Percentiles rank a stretch among this genome's conserved stretches.
These are phyloP conservation scores for Marisa cornuarietis DNA, from an alignment of 1,140 invertebrate species.

Conservation along the genomic window DNA sequence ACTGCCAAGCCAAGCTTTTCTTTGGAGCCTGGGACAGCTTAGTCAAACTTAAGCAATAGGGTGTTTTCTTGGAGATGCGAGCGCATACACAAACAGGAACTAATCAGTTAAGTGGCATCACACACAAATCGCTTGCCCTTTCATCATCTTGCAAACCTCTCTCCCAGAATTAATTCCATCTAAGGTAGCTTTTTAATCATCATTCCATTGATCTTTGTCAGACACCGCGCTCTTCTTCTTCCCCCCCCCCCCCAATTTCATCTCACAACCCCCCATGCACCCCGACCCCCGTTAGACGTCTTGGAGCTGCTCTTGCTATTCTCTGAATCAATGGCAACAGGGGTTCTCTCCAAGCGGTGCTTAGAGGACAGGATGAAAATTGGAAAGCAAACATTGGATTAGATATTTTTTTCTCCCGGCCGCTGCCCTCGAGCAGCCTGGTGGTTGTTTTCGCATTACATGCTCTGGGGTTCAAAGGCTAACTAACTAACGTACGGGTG, in stretches of 20 bases:
- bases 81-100: not conserved
- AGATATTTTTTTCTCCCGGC: not conserved
- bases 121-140: constrained; percentile 11
- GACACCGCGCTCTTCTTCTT: not conserved
- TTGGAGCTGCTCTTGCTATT: not conserved
- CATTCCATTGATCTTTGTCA: constrained; percentile 3
- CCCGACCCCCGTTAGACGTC: too few relatives aligned
- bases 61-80: too few relatives aligned
- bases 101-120: constrained; percentile 13
- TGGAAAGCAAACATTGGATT: constrained; percentile 11
- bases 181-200: constrained; percentile 11
- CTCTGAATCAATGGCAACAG: constrained; percentile 2
- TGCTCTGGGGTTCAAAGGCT: too few relatives aligned
- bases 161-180: constrained; percentile 2
- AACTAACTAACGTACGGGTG: too few relatives aligned
- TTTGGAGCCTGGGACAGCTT: too few relatives aligned
- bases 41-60: too few relatives aligned
- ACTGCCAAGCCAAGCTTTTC: too few relatives aligned
- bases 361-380: constrained; percentile 7
- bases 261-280: not conserved
- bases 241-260: not conserved
- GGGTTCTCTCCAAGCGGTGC: not conserved
- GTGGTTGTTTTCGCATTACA: too few relatives aligned
- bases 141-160: constrained; percentile 6
- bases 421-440: too few relatives aligned